Base-by-base conservation (phyloP, 2,797 vertebrate species). In the Masticophis lateralis region DNA sequence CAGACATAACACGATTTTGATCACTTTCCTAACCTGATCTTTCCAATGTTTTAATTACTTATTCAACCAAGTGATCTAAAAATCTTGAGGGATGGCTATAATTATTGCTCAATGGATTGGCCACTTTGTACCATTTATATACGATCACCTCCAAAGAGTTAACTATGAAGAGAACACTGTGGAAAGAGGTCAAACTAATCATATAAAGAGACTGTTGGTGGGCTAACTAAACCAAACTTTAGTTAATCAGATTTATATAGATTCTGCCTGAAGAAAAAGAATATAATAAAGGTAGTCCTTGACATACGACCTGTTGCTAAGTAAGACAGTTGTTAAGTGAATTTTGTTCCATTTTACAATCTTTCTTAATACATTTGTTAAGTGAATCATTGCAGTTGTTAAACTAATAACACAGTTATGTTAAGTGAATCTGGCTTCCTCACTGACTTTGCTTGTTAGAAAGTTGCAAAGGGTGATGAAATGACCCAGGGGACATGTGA, bases 1-100 rank as follows among this genome's bases (percentile, higher is more conserved):
- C 27, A 79, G 43, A 88, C 0, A 6, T 79, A 59, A 79, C 0
- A 0, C 83, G 92, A 51, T n/a, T 47, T 25, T 47, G 4, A 16
- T 57, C 63, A n/a, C 22, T 27, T 92, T 86, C 57, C 57, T 43
- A 37, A 59, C 25, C 28, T 66, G 3, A 86, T 32, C 20, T 12
- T 63, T 90, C 74, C n/a, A 79, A 59, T 43, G 14, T 63, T 12
- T 53, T 53, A 86, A 55, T n/a, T 51, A 20, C 9, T 89, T 60
- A 22, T 86, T 11, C 20, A 61, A 47, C 57, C 20, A 55, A 87
- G 8, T 16, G 11, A 27, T 66, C n/a, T 32, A 69, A 16, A 66
- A 88, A 43, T 4, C 16, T 11, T 32, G 69, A 83, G 32, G 10
- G 43, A 83, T 20, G 28, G 22, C n/a, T 92, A 11, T 37, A 86